Percentiles rank a stretch among this genome's conserved stretches.
Evolutionary conservation across 2,797 vertebrate genomes (phyloP).

Genomic region (Fundulus diaphanus): DNA sequence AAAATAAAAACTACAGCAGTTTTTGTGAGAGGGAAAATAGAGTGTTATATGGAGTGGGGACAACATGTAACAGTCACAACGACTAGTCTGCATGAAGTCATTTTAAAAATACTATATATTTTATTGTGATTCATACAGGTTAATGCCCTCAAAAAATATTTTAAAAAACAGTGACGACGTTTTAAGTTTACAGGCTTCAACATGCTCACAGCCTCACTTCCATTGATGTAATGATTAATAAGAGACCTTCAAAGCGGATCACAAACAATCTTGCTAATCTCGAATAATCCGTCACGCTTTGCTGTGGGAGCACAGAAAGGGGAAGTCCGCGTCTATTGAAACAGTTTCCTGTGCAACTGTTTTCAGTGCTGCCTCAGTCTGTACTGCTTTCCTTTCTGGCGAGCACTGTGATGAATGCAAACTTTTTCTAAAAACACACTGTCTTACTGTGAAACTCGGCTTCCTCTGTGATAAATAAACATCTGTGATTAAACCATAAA

Average conservation of each 20-base stretch:
- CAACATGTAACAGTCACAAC: no score
- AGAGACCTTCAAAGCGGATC: conserved; percentile 19
- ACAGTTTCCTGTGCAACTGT: conserved; percentile 71
- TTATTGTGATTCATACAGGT: no score
- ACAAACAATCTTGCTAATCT: conserved; percentile 38
- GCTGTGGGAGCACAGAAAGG: conserved; percentile 53
- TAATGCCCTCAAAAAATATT: no score
- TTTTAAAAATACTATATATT: no score
- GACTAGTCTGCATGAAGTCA: no score
- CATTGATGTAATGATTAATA: conserved; percentile 20
- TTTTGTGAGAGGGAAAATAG: no score
- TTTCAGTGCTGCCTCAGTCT: conserved; percentile 20
- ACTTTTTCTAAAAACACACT: not conserved
- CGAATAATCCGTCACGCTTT: conserved; percentile 47
- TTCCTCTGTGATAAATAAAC: conserved; percentile 15
- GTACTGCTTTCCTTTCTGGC: conserved; percentile 27
- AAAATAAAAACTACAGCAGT: no score
- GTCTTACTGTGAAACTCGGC: conserved; percentile 29
- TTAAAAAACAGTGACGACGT: no score
- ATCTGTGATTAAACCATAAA: conserved; percentile 28
- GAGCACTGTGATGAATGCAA: conserved; percentile 1
- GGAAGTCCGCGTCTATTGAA: conserved; percentile 71
- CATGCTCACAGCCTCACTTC: not conserved
- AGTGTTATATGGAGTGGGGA: no score
- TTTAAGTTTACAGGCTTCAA: not conserved